phyloP scores from a whole-genome alignment of 92 coral and sea anemone genomes.

The Plumapathes pennacea region DNA sequence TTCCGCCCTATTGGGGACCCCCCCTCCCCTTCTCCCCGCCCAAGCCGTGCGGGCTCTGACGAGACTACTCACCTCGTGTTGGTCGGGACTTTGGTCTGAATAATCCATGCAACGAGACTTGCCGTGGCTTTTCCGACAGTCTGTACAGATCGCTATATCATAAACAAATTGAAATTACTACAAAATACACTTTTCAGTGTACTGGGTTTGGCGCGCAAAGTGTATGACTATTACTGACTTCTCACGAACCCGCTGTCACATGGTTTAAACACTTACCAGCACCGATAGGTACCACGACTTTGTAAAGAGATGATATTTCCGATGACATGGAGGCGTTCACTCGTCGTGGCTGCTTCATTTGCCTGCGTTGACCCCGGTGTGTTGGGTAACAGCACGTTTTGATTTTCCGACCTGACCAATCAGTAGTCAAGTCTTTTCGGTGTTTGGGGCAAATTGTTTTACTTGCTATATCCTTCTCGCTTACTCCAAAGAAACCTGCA shows the following conservation, averaged over 20 bases:
- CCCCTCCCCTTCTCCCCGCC: too few species aligned
- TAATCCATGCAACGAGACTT: too few species aligned
- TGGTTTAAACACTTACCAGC: slow-evolving; percentile 17
- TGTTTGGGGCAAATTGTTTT: slow-evolving; percentile 49
- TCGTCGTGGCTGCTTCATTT: slow-evolving; percentile 47
- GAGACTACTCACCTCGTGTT: too few species aligned
- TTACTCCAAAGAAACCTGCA: slow-evolving; percentile 27
- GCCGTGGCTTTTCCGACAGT: too few species aligned
- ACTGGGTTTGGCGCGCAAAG: too few species aligned
- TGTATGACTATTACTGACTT: too few species aligned
- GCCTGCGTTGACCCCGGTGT: slow-evolving; percentile 31
- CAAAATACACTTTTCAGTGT: too few species aligned
- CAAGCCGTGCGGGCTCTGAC: too few species aligned
- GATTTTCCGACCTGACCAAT: slow-evolving; percentile 36
- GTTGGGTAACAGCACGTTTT: slow-evolving; percentile 29
- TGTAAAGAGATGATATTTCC: slow-evolving; percentile 22
- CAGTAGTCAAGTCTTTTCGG: slow-evolving; percentile 20
- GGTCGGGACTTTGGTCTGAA: too few species aligned
- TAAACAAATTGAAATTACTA: too few species aligned
- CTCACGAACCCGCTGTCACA: background rate
- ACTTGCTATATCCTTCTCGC: background rate
- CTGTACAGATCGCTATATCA: too few species aligned
- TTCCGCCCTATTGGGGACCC: too few species aligned
- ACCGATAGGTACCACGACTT: slow-evolving; percentile 37
- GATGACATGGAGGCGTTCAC: slow-evolving; percentile 39